phyloP scores from a whole-genome alignment of 1,140 invertebrate genomes.

The Saccostrea echinata region DNA sequence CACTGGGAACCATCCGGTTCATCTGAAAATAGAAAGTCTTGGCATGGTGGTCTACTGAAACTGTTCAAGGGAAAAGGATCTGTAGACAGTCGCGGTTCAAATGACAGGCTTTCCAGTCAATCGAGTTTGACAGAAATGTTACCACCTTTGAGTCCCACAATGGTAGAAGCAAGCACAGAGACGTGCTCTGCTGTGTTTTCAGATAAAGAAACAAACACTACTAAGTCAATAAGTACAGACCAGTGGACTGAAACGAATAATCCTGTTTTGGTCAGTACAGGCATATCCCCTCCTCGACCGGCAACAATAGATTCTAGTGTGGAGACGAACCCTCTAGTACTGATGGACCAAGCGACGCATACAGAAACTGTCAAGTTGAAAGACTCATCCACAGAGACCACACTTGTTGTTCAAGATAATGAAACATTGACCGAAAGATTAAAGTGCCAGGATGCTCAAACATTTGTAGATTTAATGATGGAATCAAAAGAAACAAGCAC shows the following conservation, averaged over 20 bases:
- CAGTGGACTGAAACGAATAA: constrained; percentile 70
- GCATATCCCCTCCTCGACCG: constrained; percentile 69
- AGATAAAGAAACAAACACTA: constrained; percentile 72
- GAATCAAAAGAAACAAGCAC: constrained; percentile 68
- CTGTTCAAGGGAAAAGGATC: constrained; percentile 55
- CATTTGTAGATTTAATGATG: constrained; percentile 61
- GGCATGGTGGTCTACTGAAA: constrained; percentile 50
- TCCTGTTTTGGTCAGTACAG: constrained; percentile 71
- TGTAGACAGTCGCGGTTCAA: constrained; percentile 44
- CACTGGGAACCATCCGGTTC: neutral
- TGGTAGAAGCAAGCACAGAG: constrained; percentile 61
- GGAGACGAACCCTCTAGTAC: constrained; percentile 67
- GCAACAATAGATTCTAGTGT: constrained; percentile 70
- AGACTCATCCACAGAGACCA: constrained; percentile 68
- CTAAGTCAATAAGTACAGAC: constrained; percentile 56
- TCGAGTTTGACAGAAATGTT: constrained; percentile 29
- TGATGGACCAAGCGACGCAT: constrained; percentile 71
- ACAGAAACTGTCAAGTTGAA: constrained; percentile 67
- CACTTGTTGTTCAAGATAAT: constrained; percentile 66
- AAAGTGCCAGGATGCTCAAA: constrained; percentile 69
- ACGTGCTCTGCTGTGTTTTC: constrained; percentile 54
- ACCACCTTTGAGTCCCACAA: constrained; percentile 43
- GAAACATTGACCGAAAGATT: constrained; percentile 73
- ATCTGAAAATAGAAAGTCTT: constrained; percentile 52
- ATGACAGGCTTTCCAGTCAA: constrained; percentile 37